Conservation (phyloP, 2,113 vertebrate species). For the Hydropotes inermis region DNA sequence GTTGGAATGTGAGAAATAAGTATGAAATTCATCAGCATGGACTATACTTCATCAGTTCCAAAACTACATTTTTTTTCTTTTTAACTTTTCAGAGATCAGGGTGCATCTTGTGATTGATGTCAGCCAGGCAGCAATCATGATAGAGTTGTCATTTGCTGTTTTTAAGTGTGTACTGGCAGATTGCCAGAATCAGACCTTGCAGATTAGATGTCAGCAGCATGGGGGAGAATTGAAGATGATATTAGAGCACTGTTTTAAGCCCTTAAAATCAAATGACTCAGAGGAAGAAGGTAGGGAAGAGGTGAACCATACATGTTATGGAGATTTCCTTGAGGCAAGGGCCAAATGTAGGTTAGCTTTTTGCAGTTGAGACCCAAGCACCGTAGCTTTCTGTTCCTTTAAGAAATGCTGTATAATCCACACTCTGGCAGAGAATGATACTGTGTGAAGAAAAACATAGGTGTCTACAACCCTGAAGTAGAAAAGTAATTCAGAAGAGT, state of each 20-base stretch:
- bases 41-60: neutral
- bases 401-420: neutral
- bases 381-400: neutral
- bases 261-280: neutral
- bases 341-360: slow-evolving; percentile 14
- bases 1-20: slow-evolving; percentile 30
- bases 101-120: neutral
- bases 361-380: neutral
- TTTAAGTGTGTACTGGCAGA: neutral
- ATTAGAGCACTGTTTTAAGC: neutral
- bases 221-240: neutral
- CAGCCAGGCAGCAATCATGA: neutral
- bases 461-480: neutral
- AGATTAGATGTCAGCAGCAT: neutral
- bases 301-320: neutral
- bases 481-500: neutral
- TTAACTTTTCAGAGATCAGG: neutral
- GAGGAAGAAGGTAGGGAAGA: neutral
- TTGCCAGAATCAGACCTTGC: slow-evolving; percentile 3
- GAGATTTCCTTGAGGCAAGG: neutral
- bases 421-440: neutral
- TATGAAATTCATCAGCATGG: neutral
- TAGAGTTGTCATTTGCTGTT: slow-evolving; percentile 5
- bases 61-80: neutral
- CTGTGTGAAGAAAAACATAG: neutral